Evolutionary conservation across 37 sponge, comb jelly and placozoan genomes (phyloP).

Genomic region (Diacarnus erythraeanus): DNA sequence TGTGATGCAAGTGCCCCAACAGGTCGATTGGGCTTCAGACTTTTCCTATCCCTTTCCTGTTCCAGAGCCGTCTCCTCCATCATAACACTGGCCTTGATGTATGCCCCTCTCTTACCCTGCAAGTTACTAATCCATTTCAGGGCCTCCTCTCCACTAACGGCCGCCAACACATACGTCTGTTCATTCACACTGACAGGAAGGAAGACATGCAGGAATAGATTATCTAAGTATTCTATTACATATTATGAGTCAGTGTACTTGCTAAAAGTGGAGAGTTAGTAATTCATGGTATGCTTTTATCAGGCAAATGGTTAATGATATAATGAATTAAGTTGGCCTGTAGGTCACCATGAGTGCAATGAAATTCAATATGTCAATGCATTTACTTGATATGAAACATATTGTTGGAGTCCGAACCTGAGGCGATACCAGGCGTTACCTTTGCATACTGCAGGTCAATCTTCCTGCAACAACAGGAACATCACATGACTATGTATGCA

Average conservation of each 20-base stretch:
- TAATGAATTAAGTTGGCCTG: too few species aligned
- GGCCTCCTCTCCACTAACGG: slow-evolving; percentile 14
- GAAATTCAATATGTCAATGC: too few species aligned
- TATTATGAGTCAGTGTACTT: too few species aligned
- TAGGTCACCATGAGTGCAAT: too few species aligned
- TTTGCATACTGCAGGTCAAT: slow-evolving; percentile 55
- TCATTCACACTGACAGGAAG: slow-evolving; percentile 10
- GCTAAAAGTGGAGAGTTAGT: too few species aligned
- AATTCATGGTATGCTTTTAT: too few species aligned
- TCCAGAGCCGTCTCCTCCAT: slow-evolving; percentile 7
- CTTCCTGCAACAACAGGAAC: slow-evolving; percentile 8
- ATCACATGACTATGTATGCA: background rate
- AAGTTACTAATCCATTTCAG: slow-evolving; percentile 59
- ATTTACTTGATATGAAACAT: slow-evolving; percentile 38
- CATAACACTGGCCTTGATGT: slow-evolving; percentile 16
- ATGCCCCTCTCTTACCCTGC: slow-evolving; percentile 31
- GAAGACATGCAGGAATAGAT: too few species aligned
- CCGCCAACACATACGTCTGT: slow-evolving; percentile 28
- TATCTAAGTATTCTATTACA: too few species aligned
- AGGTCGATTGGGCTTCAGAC: background rate
- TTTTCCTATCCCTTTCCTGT: slow-evolving; percentile 4
- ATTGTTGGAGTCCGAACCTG: background rate
- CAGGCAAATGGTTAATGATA: too few species aligned
- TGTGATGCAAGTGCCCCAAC: slow-evolving; percentile 7
- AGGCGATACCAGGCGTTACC: slow-evolving; percentile 44